Evolutionary conservation across 2,797 vertebrate species (phyloP), one percentile per base, ranked within the genome.

Genomic region (Gadopsis marmoratus): DNA sequence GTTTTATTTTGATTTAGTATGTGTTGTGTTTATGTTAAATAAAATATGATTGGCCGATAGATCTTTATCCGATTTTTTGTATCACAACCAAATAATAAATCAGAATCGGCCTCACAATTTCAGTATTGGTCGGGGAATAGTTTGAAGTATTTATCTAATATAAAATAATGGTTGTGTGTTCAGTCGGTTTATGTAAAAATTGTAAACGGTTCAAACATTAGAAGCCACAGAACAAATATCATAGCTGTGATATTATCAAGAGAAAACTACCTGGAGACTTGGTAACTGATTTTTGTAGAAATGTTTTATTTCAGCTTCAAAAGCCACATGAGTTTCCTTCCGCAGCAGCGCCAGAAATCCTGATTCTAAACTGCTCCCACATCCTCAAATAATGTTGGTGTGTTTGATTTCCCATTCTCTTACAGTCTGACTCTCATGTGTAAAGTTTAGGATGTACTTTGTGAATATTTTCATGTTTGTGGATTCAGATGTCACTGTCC

Each of bases 381-480:
- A 50, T 65, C 47, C 71, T 71, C 61, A 43, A 48, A 67, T 65
- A 56, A 58, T 43, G 29, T n/a, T 47, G 6, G 13, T 51, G 21
- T 66, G n/a, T 66, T 59, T 79, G 37, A 71, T 74, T 78, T 74
- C 54, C 41, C 14, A 54, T 79, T 61, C 60, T 56, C 55, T 31
- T 48, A 16, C 26, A 67, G 50, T n/a, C 51, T 53, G 51, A 55
- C 43, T 74, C 79, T 72, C 41, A 7, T 53, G 63, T 76, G 55
- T 78, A 45, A 76, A 68, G 56, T 72, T 74, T 17, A 58, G 17
- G 66, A 81, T 76, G 41, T 48, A 53, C 56, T 78, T 74, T 66
- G 43, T 75, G 59, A 71, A 67, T 66, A 51, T 48, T 73, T 64
- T 61, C 21, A 67, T 66, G 19, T 79, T 67, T 51, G 4, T 39